Evolutionary conservation across 2,113 vertebrate genomes (phyloP), one percentile per base, ranked within the genome.

Genomic region (Pluvianellus socialis): DNA sequence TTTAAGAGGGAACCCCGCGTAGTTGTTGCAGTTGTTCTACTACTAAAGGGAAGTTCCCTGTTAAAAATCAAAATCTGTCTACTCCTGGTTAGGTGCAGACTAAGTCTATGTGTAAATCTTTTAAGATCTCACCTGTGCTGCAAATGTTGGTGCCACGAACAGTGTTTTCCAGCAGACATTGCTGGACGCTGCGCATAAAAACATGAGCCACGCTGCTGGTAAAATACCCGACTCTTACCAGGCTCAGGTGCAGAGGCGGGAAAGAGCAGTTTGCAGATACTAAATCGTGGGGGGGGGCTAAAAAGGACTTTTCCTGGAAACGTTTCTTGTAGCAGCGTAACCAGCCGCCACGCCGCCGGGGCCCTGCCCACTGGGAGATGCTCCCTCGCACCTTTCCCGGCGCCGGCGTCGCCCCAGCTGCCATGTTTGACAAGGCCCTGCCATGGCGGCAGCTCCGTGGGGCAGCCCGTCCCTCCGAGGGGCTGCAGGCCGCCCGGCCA

Each of bases 321-420:
- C 7, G 9, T 10, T 67, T 45, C 56, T 32, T 8, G 21, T 12
- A 12, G 7, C 8, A 3, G 8, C 7, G 52, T 21, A 22, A 13
- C 27, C 1, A 22, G 17, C 24, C 0, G 0, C 52, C 66, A 6
- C 2, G 14, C 35, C 1, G 2, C 42, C 12, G 27, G 27, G 32
- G 9, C 63, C 9, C n/a, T 40, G 44, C 50, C 18, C 40, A 5
- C n/a, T 1, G 38, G 61, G 45, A 66, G 40, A 71, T 32, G 35
- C 40, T 21, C 19, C 85, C n/a, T 30, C 27, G 5, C 3, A 9
- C 1, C 26, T 6, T 14, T 14, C 10, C 17, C 2, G 5, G 14
- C 19, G 27, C 27, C 65, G 16, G 50, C 8, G 0, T 5, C 8
- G n/a, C 44, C 23, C 32, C 28, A 4, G 19, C 22, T 4, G 45